These are phyloP conservation scores for Spheniscus mendiculus DNA, from an alignment of 2,113 vertebrate species.

Conservation along the genomic window DNA sequence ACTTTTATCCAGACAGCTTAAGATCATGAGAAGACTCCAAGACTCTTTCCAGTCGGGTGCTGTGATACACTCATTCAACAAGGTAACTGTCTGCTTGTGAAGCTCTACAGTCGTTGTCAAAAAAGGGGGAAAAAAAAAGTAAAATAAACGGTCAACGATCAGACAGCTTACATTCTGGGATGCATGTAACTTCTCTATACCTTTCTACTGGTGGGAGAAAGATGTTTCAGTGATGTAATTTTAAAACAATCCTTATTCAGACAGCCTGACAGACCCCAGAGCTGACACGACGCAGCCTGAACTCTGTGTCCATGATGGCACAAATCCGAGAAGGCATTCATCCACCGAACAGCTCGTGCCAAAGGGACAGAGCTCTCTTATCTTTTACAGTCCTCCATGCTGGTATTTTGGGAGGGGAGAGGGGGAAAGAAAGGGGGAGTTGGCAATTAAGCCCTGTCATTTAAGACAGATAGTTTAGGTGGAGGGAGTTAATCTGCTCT, in stretches of 20 bases:
- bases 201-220: neutral
- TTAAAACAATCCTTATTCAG: constrained; percentile 20
- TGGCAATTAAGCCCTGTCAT: constrained; percentile 81
- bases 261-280: constrained; percentile 66
- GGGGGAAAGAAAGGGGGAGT: neutral
- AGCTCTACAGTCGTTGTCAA: neutral
- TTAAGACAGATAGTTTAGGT: constrained; percentile 81
- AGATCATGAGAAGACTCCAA: neutral
- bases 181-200: neutral
- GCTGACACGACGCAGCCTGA: constrained; percentile 7
- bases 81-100: neutral
- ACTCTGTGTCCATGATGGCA: constrained; percentile 32
- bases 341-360: neutral
- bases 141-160: neutral
- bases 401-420: constrained; percentile 7
- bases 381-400: neutral
- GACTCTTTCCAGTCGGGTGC: neutral
- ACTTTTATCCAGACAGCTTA: neutral
- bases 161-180: neutral
- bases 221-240: constrained; percentile 17
- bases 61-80: neutral
- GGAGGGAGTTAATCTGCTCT: constrained; percentile 75
- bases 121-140: neutral
- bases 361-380: constrained; percentile 47
- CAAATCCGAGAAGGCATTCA: constrained; percentile 1